Evolutionary conservation across 64 coral and sea anemone species (phyloP).

Genomic region (Montipora capricornis): DNA sequence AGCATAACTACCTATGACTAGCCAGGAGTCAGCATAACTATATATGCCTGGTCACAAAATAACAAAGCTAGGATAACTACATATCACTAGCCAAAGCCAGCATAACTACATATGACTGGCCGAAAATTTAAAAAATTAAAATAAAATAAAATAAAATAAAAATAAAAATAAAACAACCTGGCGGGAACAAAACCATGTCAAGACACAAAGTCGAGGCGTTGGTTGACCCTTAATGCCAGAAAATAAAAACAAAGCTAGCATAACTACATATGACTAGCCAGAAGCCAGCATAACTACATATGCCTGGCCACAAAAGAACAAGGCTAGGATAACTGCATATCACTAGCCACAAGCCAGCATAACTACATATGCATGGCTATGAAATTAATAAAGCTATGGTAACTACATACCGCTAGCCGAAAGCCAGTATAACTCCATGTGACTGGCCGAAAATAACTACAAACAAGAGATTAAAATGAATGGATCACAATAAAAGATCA

Average conservation of each 20-base stretch:
- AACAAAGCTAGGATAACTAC: too few relatives aligned
- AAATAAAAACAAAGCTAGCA: background rate
- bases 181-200: too few relatives aligned
- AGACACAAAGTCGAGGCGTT: too few relatives aligned
- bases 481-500: background rate
- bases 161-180: too few relatives aligned
- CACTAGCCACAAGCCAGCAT: background rate
- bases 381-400: background rate
- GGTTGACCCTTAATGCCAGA: too few relatives aligned
- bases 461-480: background rate
- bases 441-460: background rate
- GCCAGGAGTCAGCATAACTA: background rate
- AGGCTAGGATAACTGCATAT: background rate
- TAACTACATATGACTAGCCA: background rate
- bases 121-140: too few relatives aligned
- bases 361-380: background rate
- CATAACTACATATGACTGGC: too few relatives aligned
- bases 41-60: background rate
- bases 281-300: background rate
- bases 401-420: constrained; percentile 2
- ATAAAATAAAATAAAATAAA: too few relatives aligned
- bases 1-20: constrained; percentile 19
- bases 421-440: background rate
- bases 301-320: background rate
- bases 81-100: too few relatives aligned